Base-by-base conservation (phyloP, 2,113 vertebrate genomes). In the Thermophis baileyi region DNA sequence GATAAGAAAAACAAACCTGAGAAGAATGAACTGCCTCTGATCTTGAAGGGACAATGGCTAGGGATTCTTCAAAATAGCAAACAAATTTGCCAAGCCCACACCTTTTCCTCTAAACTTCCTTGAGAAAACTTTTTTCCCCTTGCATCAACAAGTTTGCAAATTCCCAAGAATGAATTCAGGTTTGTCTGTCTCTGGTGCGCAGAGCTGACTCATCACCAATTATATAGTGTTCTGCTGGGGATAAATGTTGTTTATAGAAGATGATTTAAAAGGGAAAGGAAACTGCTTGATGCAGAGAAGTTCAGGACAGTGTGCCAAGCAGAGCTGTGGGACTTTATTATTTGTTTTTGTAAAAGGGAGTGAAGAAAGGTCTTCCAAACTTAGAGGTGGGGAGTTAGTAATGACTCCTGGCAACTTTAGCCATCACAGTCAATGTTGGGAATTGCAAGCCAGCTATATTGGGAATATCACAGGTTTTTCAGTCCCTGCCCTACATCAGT, bases 241-340 rank as follows among this genome's bases (percentile, higher is more conserved):
- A 60, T 94, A 87, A 96, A 86, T 91, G 74, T 94, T 85, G 47
- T 94, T 94, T 93, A 93, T 93, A 40, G 60, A 91, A 87, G 89
- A 49, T 50, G 53, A 47, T 89, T 89, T 3, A 25, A 93, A 90
- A 88, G 90, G 89, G 94, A 69, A 90, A 25, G 18, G 24, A 22
- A 22, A 92, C 89, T 30, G 49, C 20, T 89, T 91, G 91, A 90
- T 50, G 89, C 94, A 46, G 55, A 89, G 69, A 89, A 47, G 44
- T 54, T 55, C 40, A 85, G 40, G 51, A 30, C 6, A 7, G 20
- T 49, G 53, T 49, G 30, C 63, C 63, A 92, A 55, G 25, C 57
- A 57, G 74, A 91, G 54, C 54, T 60, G 6, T 54, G 57, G 25
- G 14, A 40, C 12, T 57, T 89, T 88, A 46, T 44, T 60, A 40